Percentiles rank a stretch among this genome's conserved stretches.
Conservation (phyloP, 1,140 invertebrate species). For the Caenorhabditis tropicalis region DNA sequence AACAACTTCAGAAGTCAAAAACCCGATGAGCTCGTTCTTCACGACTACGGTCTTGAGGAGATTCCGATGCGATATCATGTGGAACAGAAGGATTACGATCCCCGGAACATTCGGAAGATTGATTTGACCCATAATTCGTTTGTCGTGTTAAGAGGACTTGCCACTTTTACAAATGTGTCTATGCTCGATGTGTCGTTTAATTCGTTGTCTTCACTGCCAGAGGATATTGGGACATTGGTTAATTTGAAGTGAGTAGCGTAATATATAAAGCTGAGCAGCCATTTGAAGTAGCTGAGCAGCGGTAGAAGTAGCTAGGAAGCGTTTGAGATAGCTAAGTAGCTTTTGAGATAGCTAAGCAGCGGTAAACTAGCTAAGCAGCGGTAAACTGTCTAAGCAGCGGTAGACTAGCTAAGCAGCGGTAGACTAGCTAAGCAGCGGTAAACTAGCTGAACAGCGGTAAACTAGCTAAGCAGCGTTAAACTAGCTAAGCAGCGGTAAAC, state of each 20-base stretch:
- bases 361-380: too few species aligned
- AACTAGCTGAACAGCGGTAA: too few species aligned
- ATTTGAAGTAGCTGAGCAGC: too few species aligned
- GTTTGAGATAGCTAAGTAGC: too few species aligned
- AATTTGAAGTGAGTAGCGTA: not conserved
- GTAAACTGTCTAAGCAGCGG: too few species aligned
- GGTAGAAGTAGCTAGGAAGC: too few species aligned
- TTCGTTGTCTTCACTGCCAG: not conserved
- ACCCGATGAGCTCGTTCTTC: constrained; percentile 9
- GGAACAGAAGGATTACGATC: not conserved
- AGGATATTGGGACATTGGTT: not conserved
- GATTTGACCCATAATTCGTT: constrained; percentile 16
- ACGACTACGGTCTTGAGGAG: constrained; percentile 30
- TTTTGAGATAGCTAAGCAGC: too few species aligned
- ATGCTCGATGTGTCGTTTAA: constrained; percentile 4
- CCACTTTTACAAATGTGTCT: not conserved
- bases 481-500: too few species aligned
- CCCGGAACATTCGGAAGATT: not conserved
- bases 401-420: too few species aligned
- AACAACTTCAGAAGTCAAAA: not conserved
- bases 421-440: too few species aligned
- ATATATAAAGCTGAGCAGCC: too few species aligned
- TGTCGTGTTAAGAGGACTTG: not conserved
- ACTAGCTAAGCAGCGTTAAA: too few species aligned
- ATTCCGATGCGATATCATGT: not conserved